These are phyloP conservation scores for Tapera naevia DNA, from an alignment of 2,797 vertebrate genomes.

Conservation along the genomic window DNA sequence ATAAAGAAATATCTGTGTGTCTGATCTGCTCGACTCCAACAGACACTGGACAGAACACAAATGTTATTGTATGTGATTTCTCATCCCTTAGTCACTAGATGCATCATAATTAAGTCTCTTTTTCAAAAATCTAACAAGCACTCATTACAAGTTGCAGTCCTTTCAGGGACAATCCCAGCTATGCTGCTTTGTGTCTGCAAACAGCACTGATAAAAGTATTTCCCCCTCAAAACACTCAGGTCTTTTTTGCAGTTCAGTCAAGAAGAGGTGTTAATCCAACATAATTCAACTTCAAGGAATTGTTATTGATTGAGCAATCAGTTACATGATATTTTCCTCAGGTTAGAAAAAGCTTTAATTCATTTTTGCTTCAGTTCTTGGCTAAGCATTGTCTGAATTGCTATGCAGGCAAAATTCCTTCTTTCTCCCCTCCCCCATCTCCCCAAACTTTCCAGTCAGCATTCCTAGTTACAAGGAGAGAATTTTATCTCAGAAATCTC, in stretches of 20 bases:
- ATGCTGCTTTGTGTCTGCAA: not conserved
- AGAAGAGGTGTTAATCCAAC: not conserved
- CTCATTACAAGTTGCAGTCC: not conserved
- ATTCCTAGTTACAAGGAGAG: not conserved
- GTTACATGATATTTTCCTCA: not conserved
- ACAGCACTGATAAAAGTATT: not conserved
- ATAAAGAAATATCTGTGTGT: not conserved
- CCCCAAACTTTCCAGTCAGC: not conserved
- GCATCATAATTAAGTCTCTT: not conserved
- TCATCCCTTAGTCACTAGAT: not conserved
- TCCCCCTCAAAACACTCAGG: not conserved
- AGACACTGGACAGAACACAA: not conserved
- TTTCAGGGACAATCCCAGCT: not conserved
- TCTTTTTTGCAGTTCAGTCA: not conserved
- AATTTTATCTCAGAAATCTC: not conserved
- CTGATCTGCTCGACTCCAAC: not conserved
- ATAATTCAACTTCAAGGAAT: not conserved
- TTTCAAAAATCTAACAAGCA: not conserved
- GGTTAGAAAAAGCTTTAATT: not conserved
- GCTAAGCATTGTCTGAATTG: not conserved
- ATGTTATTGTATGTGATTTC: not conserved
- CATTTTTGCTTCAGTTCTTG: not conserved
- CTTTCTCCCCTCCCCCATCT: not conserved
- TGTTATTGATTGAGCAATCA: not conserved
- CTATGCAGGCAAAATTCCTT: conserved; percentile 3